Conservation (phyloP, 2,113 vertebrate genomes). For the Gasterosteus aculeatus region DNA sequence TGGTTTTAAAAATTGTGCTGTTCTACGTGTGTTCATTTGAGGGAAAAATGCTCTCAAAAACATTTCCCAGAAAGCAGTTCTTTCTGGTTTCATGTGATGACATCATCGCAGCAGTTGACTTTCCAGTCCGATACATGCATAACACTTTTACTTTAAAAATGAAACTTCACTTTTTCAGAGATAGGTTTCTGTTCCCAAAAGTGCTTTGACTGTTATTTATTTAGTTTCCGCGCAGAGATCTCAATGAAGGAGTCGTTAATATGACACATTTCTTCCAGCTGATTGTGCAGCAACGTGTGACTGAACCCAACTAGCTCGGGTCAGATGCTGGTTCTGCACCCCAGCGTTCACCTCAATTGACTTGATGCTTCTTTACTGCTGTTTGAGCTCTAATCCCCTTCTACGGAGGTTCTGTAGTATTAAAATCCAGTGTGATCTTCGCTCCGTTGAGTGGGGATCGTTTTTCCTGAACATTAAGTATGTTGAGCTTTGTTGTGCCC, state of each 20-base stretch:
- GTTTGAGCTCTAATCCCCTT: neutral
- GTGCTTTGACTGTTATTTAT: neutral
- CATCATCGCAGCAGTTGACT: constrained; percentile 33
- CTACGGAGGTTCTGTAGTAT: neutral
- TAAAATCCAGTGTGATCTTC: neutral
- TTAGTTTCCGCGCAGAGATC: constrained; percentile 16
- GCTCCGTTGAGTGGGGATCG: neutral
- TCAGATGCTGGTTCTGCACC: neutral
- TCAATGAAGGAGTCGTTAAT: neutral
- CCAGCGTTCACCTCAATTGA: neutral
- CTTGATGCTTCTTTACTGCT: neutral
- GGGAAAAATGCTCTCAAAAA: constrained; percentile 14
- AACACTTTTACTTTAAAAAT: constrained; percentile 37
- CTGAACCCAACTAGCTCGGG: neutral
- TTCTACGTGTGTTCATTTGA: neutral
- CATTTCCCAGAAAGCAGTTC: constrained; percentile 47
- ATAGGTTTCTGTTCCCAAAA: constrained; percentile 27
- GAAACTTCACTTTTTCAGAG: constrained; percentile 48
- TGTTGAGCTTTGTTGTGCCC: neutral
- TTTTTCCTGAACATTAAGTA: neutral
- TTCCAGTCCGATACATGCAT: constrained; percentile 40
- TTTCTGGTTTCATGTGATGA: constrained; percentile 51
- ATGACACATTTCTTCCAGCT: constrained; percentile 21
- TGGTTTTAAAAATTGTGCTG: neutral
- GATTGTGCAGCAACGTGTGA: constrained; percentile 2